phyloP scores from a whole-genome alignment of 2,797 vertebrate species.

The Acanthurus leucopareius region DNA sequence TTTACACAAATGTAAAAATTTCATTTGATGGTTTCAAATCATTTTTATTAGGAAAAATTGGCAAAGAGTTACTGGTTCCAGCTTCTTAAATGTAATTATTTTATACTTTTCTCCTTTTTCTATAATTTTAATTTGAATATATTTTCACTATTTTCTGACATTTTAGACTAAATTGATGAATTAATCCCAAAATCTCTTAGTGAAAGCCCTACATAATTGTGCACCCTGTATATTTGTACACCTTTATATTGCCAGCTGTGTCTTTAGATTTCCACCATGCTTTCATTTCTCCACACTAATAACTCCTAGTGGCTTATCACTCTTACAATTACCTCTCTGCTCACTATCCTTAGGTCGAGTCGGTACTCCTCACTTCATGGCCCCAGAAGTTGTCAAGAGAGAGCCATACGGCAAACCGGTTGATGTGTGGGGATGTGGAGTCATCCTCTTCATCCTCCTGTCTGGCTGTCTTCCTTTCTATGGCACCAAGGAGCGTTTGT shows the following conservation, averaged over 20 bases:
- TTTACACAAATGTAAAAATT: too few species aligned
- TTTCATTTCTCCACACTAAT: neutral
- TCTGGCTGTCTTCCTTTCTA: constrained; percentile 98
- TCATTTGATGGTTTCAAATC: too few species aligned
- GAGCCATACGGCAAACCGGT: constrained; percentile 98
- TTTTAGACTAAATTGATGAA: neutral
- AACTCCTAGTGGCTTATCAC: too few species aligned
- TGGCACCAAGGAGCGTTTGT: constrained; percentile 97
- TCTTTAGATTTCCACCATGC: neutral
- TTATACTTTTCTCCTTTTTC: neutral
- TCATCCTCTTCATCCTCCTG: constrained; percentile 98
- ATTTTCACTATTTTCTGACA: neutral
- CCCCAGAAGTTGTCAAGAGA: constrained; percentile 97
- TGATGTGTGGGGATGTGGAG: constrained; percentile 98
- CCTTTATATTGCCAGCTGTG: too few species aligned
- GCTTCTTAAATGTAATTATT: neutral
- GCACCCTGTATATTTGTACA: neutral
- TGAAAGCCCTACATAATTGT: too few species aligned
- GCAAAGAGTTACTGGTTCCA: neutral
- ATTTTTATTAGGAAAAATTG: too few species aligned
- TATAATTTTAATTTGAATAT: neutral
- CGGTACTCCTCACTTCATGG: constrained; percentile 99
- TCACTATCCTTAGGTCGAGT: constrained; percentile 88
- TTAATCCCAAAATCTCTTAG: neutral
- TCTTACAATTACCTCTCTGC: neutral